Percentiles rank a stretch among this genome's conserved stretches.
Conservation (phyloP, 2,113 vertebrate genomes). For the Sterrhoptilus dennistouni region DNA sequence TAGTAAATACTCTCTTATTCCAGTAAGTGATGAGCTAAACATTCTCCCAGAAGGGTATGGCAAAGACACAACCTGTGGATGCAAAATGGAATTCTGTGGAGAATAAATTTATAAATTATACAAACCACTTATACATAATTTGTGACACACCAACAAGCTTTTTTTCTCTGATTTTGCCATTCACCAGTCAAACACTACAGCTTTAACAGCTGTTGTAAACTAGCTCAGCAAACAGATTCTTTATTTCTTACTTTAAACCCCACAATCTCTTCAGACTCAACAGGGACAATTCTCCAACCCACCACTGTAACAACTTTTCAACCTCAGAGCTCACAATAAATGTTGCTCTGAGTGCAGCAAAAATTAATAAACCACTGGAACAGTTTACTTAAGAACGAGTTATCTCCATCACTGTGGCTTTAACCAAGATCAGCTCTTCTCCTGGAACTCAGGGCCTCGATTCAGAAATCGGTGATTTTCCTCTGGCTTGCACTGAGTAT, state of each 20-base stretch:
- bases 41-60: fast-evolving
- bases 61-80: not conserved
- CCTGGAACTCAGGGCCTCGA: fast-evolving
- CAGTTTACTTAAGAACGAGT: not conserved
- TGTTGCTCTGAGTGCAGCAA: fast-evolving
- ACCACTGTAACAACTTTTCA: not conserved
- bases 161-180: not conserved
- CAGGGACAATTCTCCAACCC: not conserved
- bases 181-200: not conserved
- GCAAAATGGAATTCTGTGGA: not conserved
- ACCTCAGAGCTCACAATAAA: not conserved
- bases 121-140: fast-evolving
- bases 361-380: fast-evolving
- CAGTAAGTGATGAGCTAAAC: not conserved
- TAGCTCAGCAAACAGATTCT: not conserved
- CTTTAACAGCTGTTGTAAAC: not conserved
- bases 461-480: not conserved
- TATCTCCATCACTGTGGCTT: not conserved
- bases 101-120: not conserved
- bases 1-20: not conserved
- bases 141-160: fast-evolving
- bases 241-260: not conserved
- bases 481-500: fast-evolving
- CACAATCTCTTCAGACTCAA: not conserved
- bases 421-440: not conserved